Base-by-base conservation (phyloP, 2,888 invertebrate genomes). In the Horisme vitalbata region DNA sequence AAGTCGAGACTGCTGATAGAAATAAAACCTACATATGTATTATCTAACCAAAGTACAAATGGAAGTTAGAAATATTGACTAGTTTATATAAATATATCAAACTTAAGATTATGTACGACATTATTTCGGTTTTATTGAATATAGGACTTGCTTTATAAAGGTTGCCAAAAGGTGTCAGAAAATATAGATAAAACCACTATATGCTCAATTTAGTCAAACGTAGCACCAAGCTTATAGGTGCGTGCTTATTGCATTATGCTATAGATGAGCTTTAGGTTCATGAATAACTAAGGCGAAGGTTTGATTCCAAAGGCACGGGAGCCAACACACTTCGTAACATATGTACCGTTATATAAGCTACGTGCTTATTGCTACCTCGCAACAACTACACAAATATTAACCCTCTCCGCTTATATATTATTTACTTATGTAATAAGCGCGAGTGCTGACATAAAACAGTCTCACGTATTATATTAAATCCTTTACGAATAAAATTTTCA, bases 271-370 rank as follows among this genome's bases (percentile, higher is more conserved):
- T n/a, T n/a, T n/a, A 36, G n/a, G 15, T 46, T 45, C 41, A 32
- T 64, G 62, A 65, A 70, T 69, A 65, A 65, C 44, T 65, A 61
- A 65, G 55, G 36, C 28, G 45, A 49, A 32, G 41, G 46, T 49
- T 52, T 51, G 52, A 52, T 55, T 56, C 51, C 37, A 32, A 34
- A 31, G 28, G 21, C 41, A 14, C 15, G n/a, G 27, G 11, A 32
- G 15, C 24, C 38, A 51, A 41, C 39, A 30, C 46, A 34, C 35
- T 50, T 38, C 45, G 37, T 35, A 57, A 59, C 46, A 45, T 54
- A 55, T 50, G 55, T 48, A 32, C 50, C 36, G 38, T 57, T 59
- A 56, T 55, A 45, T 58, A 55, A 52, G 37, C 57, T 36, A 54
- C 52, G 50, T 59, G 55, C 52, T 59, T 57, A 54, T 54, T 54